Percentiles rank a stretch among this genome's conserved stretches.
Evolutionary conservation across 1,140 invertebrate species (phyloP).

Genomic region (Ceratina australensis): DNA sequence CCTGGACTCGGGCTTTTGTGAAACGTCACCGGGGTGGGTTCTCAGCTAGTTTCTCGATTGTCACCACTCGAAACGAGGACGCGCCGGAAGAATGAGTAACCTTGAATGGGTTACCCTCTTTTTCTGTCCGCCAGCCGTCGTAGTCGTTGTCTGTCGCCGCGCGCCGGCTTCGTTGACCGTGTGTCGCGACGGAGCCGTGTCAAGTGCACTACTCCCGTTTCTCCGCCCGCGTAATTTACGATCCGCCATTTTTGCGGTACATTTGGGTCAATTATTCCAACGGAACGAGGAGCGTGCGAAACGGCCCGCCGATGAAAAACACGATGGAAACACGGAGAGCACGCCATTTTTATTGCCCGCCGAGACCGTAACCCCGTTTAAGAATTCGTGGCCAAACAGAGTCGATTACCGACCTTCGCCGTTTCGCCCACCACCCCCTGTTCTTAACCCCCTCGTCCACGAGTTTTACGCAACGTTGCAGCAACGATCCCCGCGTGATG

Average conservation of each 20-base stretch:
- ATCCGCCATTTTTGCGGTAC: slow-evolving; percentile 66
- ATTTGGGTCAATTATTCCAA: slow-evolving; percentile 68
- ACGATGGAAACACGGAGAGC: not conserved
- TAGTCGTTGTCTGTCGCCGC: slow-evolving; percentile 18
- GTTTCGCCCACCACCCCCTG: not conserved
- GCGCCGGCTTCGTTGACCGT: slow-evolving; percentile 32
- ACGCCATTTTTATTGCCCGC: too few species aligned
- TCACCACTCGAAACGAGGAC: slow-evolving; percentile 60
- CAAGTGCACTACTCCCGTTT: slow-evolving; percentile 59
- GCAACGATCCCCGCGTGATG: not conserved
- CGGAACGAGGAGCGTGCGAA: slow-evolving; percentile 11
- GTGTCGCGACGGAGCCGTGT: slow-evolving; percentile 56
- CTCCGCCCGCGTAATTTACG: slow-evolving; percentile 60
- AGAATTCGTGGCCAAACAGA: not conserved
- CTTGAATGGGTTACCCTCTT: slow-evolving; percentile 54
- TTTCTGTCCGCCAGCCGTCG: slow-evolving; percentile 19
- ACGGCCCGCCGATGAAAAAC: slow-evolving; percentile 31
- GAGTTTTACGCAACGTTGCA: not conserved
- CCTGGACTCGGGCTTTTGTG: not conserved
- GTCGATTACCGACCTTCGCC: slow-evolving; percentile 11
- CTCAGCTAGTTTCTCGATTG: slow-evolving; percentile 50
- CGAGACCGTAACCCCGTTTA: too few species aligned
- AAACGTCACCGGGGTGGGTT: not conserved
- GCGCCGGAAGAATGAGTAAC: slow-evolving; percentile 58
- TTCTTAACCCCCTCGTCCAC: not conserved